Base-by-base conservation (phyloP, 64 coral and sea anemone genomes). In the Trachythela sp. region DNA sequence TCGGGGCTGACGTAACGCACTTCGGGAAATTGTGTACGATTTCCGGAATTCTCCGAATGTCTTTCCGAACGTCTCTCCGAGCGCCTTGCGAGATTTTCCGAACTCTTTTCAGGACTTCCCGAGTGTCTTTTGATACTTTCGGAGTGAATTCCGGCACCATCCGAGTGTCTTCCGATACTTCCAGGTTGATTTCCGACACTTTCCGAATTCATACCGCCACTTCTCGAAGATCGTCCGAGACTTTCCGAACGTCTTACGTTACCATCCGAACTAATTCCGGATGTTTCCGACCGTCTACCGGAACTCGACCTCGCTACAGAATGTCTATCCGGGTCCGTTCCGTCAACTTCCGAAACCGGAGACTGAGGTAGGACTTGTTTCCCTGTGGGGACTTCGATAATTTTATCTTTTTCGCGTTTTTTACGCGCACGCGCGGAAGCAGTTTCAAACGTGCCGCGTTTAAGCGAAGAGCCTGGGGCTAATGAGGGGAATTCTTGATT, bases 401-500 rank as follows among this genome's bases (percentile, higher is more conserved):
- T 80, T 36, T 80, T 9, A 37, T 80, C 33, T 15, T 36, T 30
- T 30, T 80, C 9, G 20, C 31, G 20, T 15, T 37, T 80, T 37
- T 80, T 80, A 35, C 75, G 75, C 75, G 75, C 75, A 80, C 75
- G 75, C 75, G 75, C 75, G 31, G 75, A 80, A 36, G 75, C 75
- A 13, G 75, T 80, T 80, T 80, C 75, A 80, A 80, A 80, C 2
- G 33, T 36, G 75, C 75, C 75, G 33, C 75, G 75, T 22, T 80
- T 35, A 0, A 80, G 38, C 4, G 75, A 80, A 39, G 75, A 80
- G 75, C 75, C 75, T 37, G 75, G 75, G 32, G 75, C 75, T 30
- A 37, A 29, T 37, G 20, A 29, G 8, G 75, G 75, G 33, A 80
- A 80, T 80, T 80, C 75, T 15, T 38, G 8, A 80, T 18, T 80